Evolutionary conservation across 23 tunicate genomes (phyloP), one percentile per base, ranked within the genome.

Genomic region (Phallusia fumigata): DNA sequence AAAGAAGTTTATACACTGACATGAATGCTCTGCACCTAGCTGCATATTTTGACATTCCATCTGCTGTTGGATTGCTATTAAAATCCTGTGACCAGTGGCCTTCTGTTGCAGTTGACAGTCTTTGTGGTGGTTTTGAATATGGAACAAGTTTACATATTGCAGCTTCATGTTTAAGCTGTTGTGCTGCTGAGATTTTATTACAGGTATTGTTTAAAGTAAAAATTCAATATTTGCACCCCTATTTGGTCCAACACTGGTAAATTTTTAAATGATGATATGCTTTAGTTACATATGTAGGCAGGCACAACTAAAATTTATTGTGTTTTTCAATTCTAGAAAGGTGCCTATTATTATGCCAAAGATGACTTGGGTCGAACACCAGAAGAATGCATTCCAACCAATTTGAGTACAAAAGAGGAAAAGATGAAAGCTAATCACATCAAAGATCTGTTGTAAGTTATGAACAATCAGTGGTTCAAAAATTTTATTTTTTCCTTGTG

Each of bases 1-100:
- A 83, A 44, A 65, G 94, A 0, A 64, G 84, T 32, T 75, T 86
- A 31, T 86, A 79, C 83, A 82, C 81, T 3, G 86, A 77, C 58
- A 94, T 94, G 98, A 94, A 94, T 64, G 88, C 88, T 11, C 53
- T 94, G 44, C 98, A 94, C 76, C 22, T 94, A 19, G 93, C 98
- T 65, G 88, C 94, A 18, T 94, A 85, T 73, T 94, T 94, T 36
- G 88, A 94, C 40, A 21, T 89, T 22, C 53, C 85, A 19, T 45
- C 94, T 0, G 85, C 80, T 64, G 85, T 36, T 19, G 36, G 30
- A 22, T 53, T 89, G 77, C 82, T 89, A n/a, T 35, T 84, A 53
- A 82, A 82, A 47, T 31, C 65, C 8, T 36, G 81, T 35, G 81
- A 74, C 18, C 22, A 15, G 18, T 80, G 78, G 75, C 31, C 82